These are phyloP conservation scores for Ichneumoninae sp. DNA, from an alignment of 2,888 invertebrate genomes.

Conservation along the genomic window DNA sequence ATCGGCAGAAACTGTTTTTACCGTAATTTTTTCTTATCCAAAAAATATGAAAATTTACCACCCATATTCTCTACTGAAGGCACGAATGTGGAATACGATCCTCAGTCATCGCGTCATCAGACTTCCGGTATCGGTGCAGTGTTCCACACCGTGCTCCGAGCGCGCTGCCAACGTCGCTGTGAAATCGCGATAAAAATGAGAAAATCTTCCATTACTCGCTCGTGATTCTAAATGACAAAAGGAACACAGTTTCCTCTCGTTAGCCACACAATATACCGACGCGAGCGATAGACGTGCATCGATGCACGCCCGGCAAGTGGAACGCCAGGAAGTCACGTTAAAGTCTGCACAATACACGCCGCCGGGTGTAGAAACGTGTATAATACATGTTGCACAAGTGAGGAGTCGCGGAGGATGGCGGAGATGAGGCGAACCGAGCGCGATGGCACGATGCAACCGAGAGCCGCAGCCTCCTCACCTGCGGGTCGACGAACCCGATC, in stretches of 20 bases:
- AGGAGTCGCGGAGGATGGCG: slow-evolving; percentile 31
- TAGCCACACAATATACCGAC: slow-evolving; percentile 33
- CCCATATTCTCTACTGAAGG: too few relatives aligned
- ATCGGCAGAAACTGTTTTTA: too few relatives aligned
- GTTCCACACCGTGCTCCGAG: too few relatives aligned
- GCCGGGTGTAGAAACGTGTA: slow-evolving; percentile 36
- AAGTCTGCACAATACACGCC: slow-evolving; percentile 62
- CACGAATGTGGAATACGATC: too few relatives aligned
- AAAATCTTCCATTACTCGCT: background rate
- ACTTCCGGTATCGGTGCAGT: too few relatives aligned
- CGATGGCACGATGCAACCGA: slow-evolving; percentile 4
- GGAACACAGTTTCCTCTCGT: slow-evolving; percentile 23
- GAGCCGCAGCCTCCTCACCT: slow-evolving; percentile 65
- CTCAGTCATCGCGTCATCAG: too few relatives aligned
- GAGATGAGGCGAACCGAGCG: slow-evolving; percentile 33
- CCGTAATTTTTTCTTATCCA: too few relatives aligned
- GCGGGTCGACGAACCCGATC: slow-evolving; percentile 65
- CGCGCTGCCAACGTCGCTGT: too few relatives aligned
- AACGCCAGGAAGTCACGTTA: slow-evolving; percentile 65
- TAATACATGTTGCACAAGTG: slow-evolving; percentile 28
- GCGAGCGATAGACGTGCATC: slow-evolving; percentile 62
- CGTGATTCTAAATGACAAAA: background rate
- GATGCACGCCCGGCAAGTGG: slow-evolving; percentile 63
- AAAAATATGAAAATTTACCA: too few relatives aligned
- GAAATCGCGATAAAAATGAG: background rate